Evolutionary conservation across 2,797 vertebrate genomes (phyloP).

Genomic region (Anas bernieri): DNA sequence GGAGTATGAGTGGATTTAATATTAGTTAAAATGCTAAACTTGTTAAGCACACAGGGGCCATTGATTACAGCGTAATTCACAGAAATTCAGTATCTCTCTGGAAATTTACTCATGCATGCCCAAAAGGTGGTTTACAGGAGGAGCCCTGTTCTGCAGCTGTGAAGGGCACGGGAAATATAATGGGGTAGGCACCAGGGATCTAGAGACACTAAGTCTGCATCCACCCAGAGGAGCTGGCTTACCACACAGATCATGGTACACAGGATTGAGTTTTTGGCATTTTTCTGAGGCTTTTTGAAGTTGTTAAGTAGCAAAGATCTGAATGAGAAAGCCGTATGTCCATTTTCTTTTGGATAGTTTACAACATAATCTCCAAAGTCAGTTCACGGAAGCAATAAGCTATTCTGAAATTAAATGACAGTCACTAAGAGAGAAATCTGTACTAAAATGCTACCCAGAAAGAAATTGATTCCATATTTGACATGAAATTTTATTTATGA

Average conservation of each 20-base stretch:
- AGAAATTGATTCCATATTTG: constrained; percentile 12
- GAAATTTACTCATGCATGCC: not conserved
- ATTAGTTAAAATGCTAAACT: not conserved
- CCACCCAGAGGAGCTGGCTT: not conserved
- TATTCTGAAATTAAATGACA: constrained; percentile 12
- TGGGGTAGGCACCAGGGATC: rapidly evolving
- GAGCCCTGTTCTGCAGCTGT: not conserved
- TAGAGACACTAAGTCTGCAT: rapidly evolving
- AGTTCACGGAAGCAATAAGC: not conserved
- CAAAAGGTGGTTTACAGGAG: not conserved
- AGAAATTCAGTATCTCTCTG: not conserved
- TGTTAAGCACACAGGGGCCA: not conserved
- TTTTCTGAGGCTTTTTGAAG: not conserved
- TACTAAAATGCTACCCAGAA: not conserved
- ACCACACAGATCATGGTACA: rapidly evolving
- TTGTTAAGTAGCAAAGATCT: not conserved
- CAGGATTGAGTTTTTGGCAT: not conserved
- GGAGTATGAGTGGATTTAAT: not conserved
- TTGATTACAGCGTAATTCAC: not conserved
- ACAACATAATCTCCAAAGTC: not conserved
- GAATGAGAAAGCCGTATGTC: not conserved
- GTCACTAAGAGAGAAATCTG: not conserved
- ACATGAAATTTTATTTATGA: constrained; percentile 34
- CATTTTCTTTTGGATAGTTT: not conserved
- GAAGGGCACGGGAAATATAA: rapidly evolving